Evolutionary conservation across 2,797 vertebrate species (phyloP), one percentile per base, ranked within the genome.

Genomic region (Enteromius fasciolatus): DNA sequence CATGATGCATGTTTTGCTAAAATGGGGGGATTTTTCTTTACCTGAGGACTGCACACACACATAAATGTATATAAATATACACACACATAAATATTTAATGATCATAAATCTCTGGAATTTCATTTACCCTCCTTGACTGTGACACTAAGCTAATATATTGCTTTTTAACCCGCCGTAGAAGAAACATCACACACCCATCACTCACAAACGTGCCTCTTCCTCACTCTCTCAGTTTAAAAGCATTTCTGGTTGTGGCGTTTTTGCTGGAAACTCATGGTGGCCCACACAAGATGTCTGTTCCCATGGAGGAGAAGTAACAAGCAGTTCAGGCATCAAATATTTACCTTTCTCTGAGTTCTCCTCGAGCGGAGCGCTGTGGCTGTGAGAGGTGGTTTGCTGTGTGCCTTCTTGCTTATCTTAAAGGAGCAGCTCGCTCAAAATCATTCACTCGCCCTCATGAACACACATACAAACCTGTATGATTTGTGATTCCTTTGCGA

Each of bases 241-340:
- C 25, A 3, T 80, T 72, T 72, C 23, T 59, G 50, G 66, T 68
- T 48, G 11, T 46, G 78, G 8, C 28, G 8, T 63, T 72, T 70
- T 48, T 44, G 39, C 52, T 18, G 44, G 78, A 50, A 79, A 70
- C 8, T 72, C 52, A 33, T 0, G 18, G 54, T 72, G 39, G 78
- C 67, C 78, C 78, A 80, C 78, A 80, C 78, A 80, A 72, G 78
- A 63, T 72, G 78, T 48, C 67, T 23, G n/a, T 69, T 72, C 54
- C 54, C 18, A 10, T 57, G 52, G 39, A 61, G 67, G 23, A 80
- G 57, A 80, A 80, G 78, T 61, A 80, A 72, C 67, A 59, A 70
- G 78, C 67, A 59, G 78, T 80, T 80, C 66, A 54, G 77, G 66
- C 78, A 48, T 80, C 78, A 80, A 72, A 80, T 80, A 63, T 80